Evolutionary conservation across 2,797 vertebrate genomes (phyloP), one percentile per base, ranked within the genome.

Genomic region (Sebastes aleutianus): DNA sequence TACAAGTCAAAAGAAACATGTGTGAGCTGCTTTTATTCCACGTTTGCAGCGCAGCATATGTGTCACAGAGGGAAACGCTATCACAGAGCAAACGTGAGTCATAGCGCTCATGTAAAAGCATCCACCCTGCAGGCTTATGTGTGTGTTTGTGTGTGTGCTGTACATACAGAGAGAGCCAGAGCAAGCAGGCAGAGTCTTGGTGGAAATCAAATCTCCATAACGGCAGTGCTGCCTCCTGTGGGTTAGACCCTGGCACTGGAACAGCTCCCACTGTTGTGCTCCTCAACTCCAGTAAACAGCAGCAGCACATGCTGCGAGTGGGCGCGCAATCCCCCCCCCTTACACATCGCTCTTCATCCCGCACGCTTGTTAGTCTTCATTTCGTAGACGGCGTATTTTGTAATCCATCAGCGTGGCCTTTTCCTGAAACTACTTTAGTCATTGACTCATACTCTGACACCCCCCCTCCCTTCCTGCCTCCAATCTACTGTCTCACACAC

Each of bases 361-460:
- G 10, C 57, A 34, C 34, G 4, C 68, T 74, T 50, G 61, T 78
- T 74, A 70, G 73, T 79, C 70, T 78, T 62, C 58, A 43, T 58
- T 85, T 86, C 3, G 3, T 47, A 78, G 63, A 71, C 31, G 4
- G 27, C 70, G 47, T 58, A 74, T 84, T 85, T 84, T 76, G 50
- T 73, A 61, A 84, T 77, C 75, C 70, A 66, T 91, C 88, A 85
- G 26, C 1, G 7, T 79, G 82, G 80, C 86, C 78, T 86, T 92
- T 88, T 53, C 64, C 81, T 62, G 59, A 75, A 86, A 77, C 29
- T 70, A 39, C 67, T 86, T 67, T 54, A 72, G 65, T 86, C 64
- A 70, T 31, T 81, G 73, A 80, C 73, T 69, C 10, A 27, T 70
- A 62, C 58, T 31, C 14, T 80, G 36, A 62, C 29, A n/a, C n/a